Percentiles rank a stretch among this genome's conserved stretches.
These are phyloP conservation scores for Kryptopterus vitreolus DNA, from an alignment of 2,797 vertebrate genomes.

Conservation along the genomic window DNA sequence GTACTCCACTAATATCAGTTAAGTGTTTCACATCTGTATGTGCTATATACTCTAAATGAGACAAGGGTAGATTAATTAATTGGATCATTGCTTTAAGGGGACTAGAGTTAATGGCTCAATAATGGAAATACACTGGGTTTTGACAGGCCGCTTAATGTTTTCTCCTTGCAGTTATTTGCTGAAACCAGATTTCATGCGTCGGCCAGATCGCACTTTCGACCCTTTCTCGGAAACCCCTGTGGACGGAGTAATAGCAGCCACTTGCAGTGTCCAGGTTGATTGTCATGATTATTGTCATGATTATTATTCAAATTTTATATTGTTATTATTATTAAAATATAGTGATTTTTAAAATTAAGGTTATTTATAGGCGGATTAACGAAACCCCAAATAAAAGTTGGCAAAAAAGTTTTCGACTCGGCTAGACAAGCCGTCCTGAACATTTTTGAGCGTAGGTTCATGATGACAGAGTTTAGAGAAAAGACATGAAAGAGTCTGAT, in stretches of 20 bases:
- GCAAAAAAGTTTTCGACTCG: neutral
- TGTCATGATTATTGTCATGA: too few species aligned
- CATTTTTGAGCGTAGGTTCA: neutral
- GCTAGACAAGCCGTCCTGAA: neutral
- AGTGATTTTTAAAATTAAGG: neutral
- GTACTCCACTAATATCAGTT: slow-evolving; percentile 26
- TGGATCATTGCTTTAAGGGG: slow-evolving; percentile 40
- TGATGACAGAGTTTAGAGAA: slow-evolving; percentile 26
- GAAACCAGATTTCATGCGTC: slow-evolving; percentile 97
- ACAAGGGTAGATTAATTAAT: slow-evolving; percentile 41
- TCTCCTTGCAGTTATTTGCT: slow-evolving; percentile 73
- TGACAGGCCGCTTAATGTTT: slow-evolving; percentile 14
- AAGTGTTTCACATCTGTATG: slow-evolving; percentile 31
- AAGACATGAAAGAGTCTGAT: neutral
- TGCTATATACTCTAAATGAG: slow-evolving; percentile 27
- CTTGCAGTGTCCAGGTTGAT: slow-evolving; percentile 93
- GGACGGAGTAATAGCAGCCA: slow-evolving; percentile 95
- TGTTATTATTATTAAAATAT: neutral
- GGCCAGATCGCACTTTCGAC: slow-evolving; percentile 94
- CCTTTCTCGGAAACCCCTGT: slow-evolving; percentile 98
- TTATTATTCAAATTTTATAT: too few species aligned
- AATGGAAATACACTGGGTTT: slow-evolving; percentile 14
- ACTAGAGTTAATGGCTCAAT: slow-evolving; percentile 28
- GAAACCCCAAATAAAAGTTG: neutral
- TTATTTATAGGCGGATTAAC: neutral